Percentiles rank a stretch among this genome's conserved stretches.
Conservation (phyloP, 2,113 vertebrate genomes). For the Osmerus eperlanus region DNA sequence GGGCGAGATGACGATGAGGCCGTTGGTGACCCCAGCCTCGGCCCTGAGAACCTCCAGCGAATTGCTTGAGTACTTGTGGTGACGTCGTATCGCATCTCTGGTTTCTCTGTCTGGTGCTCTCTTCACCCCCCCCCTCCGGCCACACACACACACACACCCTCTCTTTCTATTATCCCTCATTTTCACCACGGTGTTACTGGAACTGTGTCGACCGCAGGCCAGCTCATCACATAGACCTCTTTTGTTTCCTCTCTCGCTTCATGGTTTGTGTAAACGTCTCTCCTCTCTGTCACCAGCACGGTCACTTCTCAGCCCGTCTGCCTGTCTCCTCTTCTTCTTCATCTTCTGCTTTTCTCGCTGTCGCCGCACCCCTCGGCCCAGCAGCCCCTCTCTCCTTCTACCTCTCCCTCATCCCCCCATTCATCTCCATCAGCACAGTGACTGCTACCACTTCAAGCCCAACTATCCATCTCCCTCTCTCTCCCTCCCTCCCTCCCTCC, state of each 20-base stretch:
- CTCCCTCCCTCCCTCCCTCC: not conserved
- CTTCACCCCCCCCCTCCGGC: not conserved
- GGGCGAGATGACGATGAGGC: not conserved
- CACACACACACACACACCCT: not conserved
- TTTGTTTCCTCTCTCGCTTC: not conserved
- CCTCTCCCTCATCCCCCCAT: not conserved
- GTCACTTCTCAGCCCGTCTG: not conserved
- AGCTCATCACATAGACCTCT: not conserved
- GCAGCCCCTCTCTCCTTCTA: not conserved
- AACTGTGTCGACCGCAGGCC: too few species aligned
- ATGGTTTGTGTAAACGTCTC: not conserved
- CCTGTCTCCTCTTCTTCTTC: not conserved
- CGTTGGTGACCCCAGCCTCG: constrained; percentile 34
- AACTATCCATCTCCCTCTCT: not conserved
- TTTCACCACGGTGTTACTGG: not conserved
- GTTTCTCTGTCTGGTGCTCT: constrained; percentile 8
- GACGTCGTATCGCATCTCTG: constrained; percentile 22
- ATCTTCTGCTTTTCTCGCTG: too few species aligned
- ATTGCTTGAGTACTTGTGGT: constrained; percentile 58
- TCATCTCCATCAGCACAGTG: not conserved
- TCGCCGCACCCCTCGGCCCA: not conserved
- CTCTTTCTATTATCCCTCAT: not conserved
- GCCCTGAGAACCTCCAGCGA: constrained; percentile 59
- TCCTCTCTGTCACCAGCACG: not conserved
- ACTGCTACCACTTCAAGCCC: not conserved